Evolutionary conservation across 2,797 vertebrate species (phyloP).

Genomic region (Neomorphus geoffroyi): DNA sequence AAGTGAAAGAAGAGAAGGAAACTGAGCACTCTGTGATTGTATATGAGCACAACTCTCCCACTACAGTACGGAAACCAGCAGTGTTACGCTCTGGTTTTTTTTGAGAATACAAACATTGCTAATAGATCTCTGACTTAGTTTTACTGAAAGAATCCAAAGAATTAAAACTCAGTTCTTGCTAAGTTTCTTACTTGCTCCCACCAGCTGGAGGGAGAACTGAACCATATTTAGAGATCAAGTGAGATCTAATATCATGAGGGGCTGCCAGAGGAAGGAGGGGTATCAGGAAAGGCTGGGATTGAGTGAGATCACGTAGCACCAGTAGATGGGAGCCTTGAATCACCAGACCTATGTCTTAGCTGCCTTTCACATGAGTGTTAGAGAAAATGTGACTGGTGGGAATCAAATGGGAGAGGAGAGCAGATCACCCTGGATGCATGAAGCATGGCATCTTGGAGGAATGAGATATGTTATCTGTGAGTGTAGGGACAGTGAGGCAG

Average conservation of each 20-base stretch:
- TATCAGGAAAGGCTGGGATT: background rate
- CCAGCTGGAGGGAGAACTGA: background rate
- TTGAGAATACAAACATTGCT: background rate
- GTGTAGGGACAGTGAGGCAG: background rate
- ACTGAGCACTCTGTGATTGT: background rate
- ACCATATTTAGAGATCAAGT: background rate
- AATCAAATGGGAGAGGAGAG: background rate
- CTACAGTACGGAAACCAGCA: background rate
- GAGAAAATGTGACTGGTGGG: background rate
- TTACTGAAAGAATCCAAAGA: background rate
- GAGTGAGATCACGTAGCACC: background rate
- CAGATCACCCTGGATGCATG: background rate
- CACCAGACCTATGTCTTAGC: background rate
- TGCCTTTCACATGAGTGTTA: accelerated
- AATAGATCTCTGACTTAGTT: background rate
- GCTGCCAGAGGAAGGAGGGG: background rate
- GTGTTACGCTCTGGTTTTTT: background rate
- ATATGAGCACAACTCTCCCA: background rate
- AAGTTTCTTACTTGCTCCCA: background rate
- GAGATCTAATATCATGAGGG: accelerated
- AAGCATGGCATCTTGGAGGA: background rate
- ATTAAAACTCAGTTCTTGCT: background rate
- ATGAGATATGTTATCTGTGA: background rate
- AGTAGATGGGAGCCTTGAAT: background rate
- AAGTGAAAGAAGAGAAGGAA: constrained; percentile 15